A percentile compares a stretch with the other conserved stretches of the same genome.
phyloP scores from a whole-genome alignment of 2,797 vertebrate genomes.

The Hippocampus kuda region DNA sequence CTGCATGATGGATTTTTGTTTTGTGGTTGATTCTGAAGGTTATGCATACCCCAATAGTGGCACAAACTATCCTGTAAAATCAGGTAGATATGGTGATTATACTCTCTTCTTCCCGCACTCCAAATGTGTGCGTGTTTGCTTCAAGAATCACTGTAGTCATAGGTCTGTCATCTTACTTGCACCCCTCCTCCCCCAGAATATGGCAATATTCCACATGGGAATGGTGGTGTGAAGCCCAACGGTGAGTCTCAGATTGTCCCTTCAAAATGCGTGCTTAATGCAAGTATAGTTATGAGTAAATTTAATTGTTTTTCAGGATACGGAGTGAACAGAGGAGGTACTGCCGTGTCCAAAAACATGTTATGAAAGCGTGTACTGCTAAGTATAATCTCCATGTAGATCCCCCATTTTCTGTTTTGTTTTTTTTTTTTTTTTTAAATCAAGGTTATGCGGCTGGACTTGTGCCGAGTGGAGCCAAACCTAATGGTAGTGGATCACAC shows the following conservation, averaged over 20 bases:
- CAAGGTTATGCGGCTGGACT: constrained; percentile 3
- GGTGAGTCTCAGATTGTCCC: constrained; percentile 18
- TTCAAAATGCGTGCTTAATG: background rate
- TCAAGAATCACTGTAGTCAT: background rate
- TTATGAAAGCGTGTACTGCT: background rate
- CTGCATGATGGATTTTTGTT: background rate
- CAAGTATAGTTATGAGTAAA: background rate
- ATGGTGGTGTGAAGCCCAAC: constrained; percentile 28
- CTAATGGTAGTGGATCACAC: constrained; percentile 6
- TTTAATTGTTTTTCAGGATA: constrained; percentile 3
- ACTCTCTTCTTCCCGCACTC: no score
- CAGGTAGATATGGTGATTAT: constrained; percentile 21
- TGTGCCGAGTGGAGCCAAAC: constrained; percentile 2
- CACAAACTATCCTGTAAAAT: constrained; percentile 25
- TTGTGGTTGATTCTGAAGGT: constrained; percentile 19
- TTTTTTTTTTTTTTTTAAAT: background rate
- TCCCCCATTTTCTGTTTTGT: no score
- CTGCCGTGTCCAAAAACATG: background rate
- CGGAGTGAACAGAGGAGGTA: constrained; percentile 5
- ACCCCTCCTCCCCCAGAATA: constrained; percentile 27
- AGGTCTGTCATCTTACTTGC: background rate
- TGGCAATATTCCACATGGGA: constrained; percentile 32
- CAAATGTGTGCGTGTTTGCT: background rate
- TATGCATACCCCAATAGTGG: constrained; percentile 33
- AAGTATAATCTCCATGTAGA: background rate